Percentiles rank a stretch among this genome's conserved stretches.
Conservation (phyloP, 2,888 invertebrate genomes). For the Andrena praecox region DNA sequence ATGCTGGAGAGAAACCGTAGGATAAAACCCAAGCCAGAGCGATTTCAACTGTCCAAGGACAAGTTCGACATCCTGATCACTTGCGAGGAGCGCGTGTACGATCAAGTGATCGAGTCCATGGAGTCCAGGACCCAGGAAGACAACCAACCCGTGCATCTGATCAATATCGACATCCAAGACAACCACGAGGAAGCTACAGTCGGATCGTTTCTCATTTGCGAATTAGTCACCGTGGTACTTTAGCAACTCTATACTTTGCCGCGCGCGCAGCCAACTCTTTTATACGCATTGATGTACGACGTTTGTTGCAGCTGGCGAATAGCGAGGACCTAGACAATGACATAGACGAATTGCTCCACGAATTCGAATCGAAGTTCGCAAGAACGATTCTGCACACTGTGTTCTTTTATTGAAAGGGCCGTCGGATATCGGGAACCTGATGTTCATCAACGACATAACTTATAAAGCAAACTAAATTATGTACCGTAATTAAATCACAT, state of each 20-base stretch:
- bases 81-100: conserved; percentile 99
- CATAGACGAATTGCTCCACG: conserved; percentile 97
- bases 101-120: conserved; percentile 98
- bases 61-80: conserved; percentile 98
- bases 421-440: conserved; percentile 26
- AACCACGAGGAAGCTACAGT: conserved; percentile 99
- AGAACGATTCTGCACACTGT: conserved; percentile 96
- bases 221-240: conserved; percentile 94
- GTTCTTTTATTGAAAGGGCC: conserved; percentile 93
- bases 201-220: conserved; percentile 98
- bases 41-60: conserved; percentile 95
- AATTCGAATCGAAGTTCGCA: conserved; percentile 95
- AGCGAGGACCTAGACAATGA: conserved; percentile 98
- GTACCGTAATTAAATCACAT: conserved; percentile 50
- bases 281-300: neutral
- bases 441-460: conserved; percentile 59
- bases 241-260: neutral
- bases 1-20: conserved; percentile 99
- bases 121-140: conserved; percentile 92
- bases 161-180: conserved; percentile 99
- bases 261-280: neutral
- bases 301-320: conserved; percentile 90
- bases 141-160: conserved; percentile 96
- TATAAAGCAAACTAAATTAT: conserved; percentile 66
- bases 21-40: conserved; percentile 97